phyloP scores from a whole-genome alignment of 2,797 vertebrate species.

The Hirundo rustica region DNA sequence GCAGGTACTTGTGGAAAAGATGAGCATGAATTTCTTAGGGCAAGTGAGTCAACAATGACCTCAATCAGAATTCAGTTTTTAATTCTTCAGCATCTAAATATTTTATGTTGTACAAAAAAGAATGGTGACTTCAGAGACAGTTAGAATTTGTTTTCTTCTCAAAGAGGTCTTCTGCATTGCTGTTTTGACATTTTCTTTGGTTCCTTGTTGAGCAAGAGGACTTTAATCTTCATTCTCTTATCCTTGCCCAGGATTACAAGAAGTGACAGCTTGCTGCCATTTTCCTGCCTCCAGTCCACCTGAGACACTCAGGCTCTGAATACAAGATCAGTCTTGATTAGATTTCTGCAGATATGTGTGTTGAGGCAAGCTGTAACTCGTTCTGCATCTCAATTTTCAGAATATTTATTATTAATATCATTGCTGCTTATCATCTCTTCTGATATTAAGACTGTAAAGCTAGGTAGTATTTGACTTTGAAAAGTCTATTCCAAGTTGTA shows the following conservation, averaged over 20 bases:
- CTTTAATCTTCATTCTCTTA: not conserved
- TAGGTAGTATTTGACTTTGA: not conserved
- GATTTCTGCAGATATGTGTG: constrained; percentile 18
- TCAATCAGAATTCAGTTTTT: not conserved
- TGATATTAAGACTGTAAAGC: not conserved
- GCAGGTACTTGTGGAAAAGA: not conserved
- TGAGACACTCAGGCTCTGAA: constrained; percentile 8
- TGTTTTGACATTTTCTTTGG: not conserved
- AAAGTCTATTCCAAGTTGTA: not conserved
- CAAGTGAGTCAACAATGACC: not conserved
- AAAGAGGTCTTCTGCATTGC: not conserved
- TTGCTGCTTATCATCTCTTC: not conserved
- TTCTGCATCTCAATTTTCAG: constrained; percentile 17
- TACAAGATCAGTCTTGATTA: constrained; percentile 43
- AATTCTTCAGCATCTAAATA: not conserved
- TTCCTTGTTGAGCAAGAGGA: not conserved
- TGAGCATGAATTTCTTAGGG: not conserved
- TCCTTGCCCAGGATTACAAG: not conserved
- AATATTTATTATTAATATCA: constrained; percentile 34
- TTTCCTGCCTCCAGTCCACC: not conserved
- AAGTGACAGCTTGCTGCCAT: not conserved
- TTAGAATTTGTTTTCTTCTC: not conserved
- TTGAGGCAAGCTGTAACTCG: not conserved
- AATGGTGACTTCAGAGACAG: not conserved
- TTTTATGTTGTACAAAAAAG: not conserved